Base-by-base conservation (phyloP, 2,888 invertebrate genomes). In the Napeogenes sylphis region DNA sequence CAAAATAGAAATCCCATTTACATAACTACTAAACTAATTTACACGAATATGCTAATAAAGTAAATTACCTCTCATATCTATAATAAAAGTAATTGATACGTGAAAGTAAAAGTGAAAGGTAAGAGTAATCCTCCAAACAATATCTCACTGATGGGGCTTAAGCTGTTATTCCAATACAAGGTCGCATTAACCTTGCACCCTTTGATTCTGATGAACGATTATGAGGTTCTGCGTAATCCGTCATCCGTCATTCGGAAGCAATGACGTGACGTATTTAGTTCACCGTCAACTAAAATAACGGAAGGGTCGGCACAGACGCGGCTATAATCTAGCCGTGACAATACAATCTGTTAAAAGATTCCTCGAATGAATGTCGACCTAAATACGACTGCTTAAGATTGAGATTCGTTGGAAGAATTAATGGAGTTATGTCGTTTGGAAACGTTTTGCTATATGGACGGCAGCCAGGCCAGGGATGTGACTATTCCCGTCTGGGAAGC, bases 401-500 rank as follows among this genome's bases (percentile, higher is more conserved):
- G 79, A 84, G 73, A 78, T 74, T 87, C 71, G 79, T 68, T 71
- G 68, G 75, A 73, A 74, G 71, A 62, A 71, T 69, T 71, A 70
- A 70, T 74, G 69, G 75, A 76, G 79, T 82, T 82, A 75, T 72
- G 81, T 76, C 81, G 74, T 80, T 78, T 80, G 73, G 71, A 70
- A 72, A 70, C 71, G 73, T 69, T 70, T 69, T 71, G 68, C 67
- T 68, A 76, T 75, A 87, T 90, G 90, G 90, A 87, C 85, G 81
- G 73, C 75, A 77, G 90, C 90, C 90, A 90, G 87, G 90, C 89
- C 90, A 85, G 90, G 89, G 84, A 81, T 83, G 86, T 76, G 88
- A 87, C 90, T 90, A 90, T 90, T 90, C 90, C 90, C 89, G 90
- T 88, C 90, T 87, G 81, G 82, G 82, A 77, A 75, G 76, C 83